Base-by-base conservation (phyloP, 2,113 vertebrate species). In the Struthio camelus region DNA sequence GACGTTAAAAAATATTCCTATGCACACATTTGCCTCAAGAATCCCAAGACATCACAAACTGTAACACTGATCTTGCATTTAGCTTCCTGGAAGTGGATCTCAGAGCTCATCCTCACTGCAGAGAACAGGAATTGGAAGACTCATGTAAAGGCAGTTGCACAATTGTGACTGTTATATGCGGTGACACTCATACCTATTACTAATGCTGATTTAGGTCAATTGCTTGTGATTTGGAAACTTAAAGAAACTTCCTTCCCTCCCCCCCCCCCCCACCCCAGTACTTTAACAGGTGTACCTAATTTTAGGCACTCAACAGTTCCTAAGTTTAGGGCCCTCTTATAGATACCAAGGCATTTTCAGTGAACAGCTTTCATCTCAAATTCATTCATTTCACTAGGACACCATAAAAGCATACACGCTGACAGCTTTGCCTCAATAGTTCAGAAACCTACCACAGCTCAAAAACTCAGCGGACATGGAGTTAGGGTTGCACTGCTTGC, bases 101-200 rank as follows among this genome's bases (percentile, higher is more conserved):
- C 27, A 11, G n/a, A 36, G 32, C 46, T 69, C 80, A 62, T 7
- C 50, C 22, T 40, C 77, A 27, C 18, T 36, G 23, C 72, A 66
- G 18, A 25, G 14, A 7, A 50, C 4, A 10, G 48, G 44, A 86
- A 89, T 0, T 19, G 10, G 40, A 64, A 93, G 28, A 61, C 7
- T 72, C 34, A 48, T 13, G 32, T 20, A 75, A 67, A 19, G 22
- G 8, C 11, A 86, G 69, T n/a, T 20, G 32, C 61, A 94, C 80
- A 89, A 82, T 4, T 24, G 4, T 12, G 40, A 69, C 8, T 27
- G 2, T 20, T 62, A 17, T 0, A 48, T 3, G 24, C 53, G 40
- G 10, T 16, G 40, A 84, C 0, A 4, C 14, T 15, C 14, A 53
- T 9, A 51, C 0, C 1, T 30, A 30, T 58, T 53, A 75, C n/a